Percentiles rank a stretch among this genome's conserved stretches.
These are phyloP conservation scores for Noctua janthina DNA, from an alignment of 2,888 invertebrate species.

Conservation along the genomic window DNA sequence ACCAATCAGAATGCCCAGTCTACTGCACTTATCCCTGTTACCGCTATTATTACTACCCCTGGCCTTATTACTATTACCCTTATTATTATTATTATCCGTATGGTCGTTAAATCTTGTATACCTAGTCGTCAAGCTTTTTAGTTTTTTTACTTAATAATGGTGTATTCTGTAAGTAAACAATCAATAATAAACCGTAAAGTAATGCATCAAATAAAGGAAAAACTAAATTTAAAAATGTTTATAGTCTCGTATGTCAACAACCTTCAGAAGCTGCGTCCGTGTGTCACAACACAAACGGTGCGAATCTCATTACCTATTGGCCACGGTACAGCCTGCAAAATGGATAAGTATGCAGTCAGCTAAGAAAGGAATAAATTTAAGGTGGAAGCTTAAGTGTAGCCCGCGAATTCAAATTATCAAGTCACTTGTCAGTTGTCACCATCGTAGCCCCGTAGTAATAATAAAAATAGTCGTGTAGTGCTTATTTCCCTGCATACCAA, in stretches of 20 bases:
- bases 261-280: slow-evolving; percentile 35
- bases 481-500: background rate
- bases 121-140: background rate
- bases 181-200: background rate
- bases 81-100: slow-evolving; percentile 46
- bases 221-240: slow-evolving; percentile 27
- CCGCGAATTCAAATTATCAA: no score
- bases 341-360: background rate
- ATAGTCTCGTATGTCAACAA: slow-evolving; percentile 21
- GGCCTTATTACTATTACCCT: slow-evolving; percentile 46
- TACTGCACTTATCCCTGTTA: slow-evolving; percentile 45
- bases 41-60: slow-evolving; percentile 34
- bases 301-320: slow-evolving; percentile 45
- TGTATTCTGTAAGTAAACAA: background rate
- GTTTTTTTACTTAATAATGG: background rate
- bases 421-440: background rate
- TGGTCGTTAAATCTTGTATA: slow-evolving; percentile 22
- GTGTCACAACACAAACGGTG: slow-evolving; percentile 44
- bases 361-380: background rate
- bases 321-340: slow-evolving; percentile 26
- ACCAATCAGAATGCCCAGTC: background rate
- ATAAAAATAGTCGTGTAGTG: background rate
- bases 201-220: background rate
- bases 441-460: background rate
- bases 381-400: no score